A percentile compares a stretch with the other conserved stretches of the same genome.
Evolutionary conservation across 2,797 vertebrate genomes (phyloP).

Genomic region (Rhynchotus rufescens): DNA sequence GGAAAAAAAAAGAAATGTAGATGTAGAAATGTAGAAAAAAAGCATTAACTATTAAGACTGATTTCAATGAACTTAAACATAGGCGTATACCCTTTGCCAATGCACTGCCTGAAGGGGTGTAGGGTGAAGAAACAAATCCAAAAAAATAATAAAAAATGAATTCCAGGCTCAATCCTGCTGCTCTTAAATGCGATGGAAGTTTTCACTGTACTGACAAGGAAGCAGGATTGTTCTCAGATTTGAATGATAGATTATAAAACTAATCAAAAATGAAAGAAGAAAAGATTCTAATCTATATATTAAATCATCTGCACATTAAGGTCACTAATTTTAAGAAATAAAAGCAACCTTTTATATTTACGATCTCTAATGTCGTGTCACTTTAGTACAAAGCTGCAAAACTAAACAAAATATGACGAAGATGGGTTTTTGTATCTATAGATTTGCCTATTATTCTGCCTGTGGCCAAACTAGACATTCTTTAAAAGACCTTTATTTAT

Average conservation of each 20-base stretch:
- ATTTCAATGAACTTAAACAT: not conserved
- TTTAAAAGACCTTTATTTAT: conserved; percentile 73
- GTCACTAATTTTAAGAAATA: conserved; percentile 66
- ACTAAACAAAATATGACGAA: conserved; percentile 65
- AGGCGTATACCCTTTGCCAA: conserved; percentile 1
- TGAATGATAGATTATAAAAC: conserved; percentile 45
- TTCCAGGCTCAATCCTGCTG: conserved; percentile 50
- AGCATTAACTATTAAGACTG: not conserved
- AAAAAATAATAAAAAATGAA: not conserved
- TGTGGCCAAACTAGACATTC: conserved; percentile 73
- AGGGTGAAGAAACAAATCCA: not conserved
- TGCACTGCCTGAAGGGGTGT: not conserved
- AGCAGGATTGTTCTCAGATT: conserved; percentile 49
- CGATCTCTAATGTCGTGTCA: conserved; percentile 59
- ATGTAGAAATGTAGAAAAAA: not conserved
- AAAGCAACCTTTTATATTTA: conserved; percentile 70
- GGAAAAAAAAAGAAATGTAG: not conserved
- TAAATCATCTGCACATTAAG: conserved; percentile 80
- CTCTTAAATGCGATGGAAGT: conserved; percentile 10
- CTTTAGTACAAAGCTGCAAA: conserved; percentile 61
- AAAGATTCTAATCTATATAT: conserved; percentile 74
- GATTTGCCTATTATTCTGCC: conserved; percentile 67
- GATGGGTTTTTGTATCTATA: conserved; percentile 60
- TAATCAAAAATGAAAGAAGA: conserved; percentile 25
- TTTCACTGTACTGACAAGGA: conserved; percentile 14